Percentiles rank a stretch among this genome's conserved stretches.
phyloP scores from a whole-genome alignment of 2,797 vertebrate genomes.

The Lemur catta region DNA sequence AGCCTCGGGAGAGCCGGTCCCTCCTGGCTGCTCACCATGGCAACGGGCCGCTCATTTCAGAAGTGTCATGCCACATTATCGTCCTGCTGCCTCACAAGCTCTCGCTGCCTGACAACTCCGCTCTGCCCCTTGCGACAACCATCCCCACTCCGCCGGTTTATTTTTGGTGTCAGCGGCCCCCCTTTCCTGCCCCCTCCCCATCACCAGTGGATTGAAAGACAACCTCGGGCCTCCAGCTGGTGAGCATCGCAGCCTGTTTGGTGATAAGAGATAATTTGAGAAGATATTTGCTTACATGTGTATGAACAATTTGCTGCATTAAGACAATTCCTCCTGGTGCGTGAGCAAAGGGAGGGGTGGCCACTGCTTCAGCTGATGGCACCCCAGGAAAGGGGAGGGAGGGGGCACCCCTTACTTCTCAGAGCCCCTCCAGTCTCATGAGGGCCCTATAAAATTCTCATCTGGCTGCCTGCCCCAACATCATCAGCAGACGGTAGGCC shows the following conservation, averaged over 20 bases:
- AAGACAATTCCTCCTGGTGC: conserved; percentile 72
- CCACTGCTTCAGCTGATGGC: conserved; percentile 65
- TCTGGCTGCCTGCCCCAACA: background rate
- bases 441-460: background rate
- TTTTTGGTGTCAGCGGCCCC: conserved; percentile 88
- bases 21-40: conserved; percentile 96
- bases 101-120: conserved; percentile 94
- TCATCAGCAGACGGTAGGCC: background rate
- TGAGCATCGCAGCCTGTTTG: conserved; percentile 88
- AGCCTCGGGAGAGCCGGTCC: conserved; percentile 95
- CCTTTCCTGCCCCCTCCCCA: conserved; percentile 44
- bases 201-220: conserved; percentile 85
- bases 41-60: conserved; percentile 99
- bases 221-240: conserved; percentile 87
- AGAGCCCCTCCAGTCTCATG: background rate
- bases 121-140: conserved; percentile 92
- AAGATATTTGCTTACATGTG: conserved; percentile 91
- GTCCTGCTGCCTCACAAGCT: conserved; percentile 94
- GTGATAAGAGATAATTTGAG: conserved; percentile 93
- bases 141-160: conserved; percentile 86
- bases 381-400: conserved; percentile 68
- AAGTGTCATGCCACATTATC: conserved; percentile 99
- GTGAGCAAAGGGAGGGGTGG: conserved; percentile 70
- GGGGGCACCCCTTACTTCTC: background rate
- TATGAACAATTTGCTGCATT: conserved; percentile 88